phyloP scores from a whole-genome alignment of 2,113 vertebrate species.

The Chloropsis hardwickii region DNA sequence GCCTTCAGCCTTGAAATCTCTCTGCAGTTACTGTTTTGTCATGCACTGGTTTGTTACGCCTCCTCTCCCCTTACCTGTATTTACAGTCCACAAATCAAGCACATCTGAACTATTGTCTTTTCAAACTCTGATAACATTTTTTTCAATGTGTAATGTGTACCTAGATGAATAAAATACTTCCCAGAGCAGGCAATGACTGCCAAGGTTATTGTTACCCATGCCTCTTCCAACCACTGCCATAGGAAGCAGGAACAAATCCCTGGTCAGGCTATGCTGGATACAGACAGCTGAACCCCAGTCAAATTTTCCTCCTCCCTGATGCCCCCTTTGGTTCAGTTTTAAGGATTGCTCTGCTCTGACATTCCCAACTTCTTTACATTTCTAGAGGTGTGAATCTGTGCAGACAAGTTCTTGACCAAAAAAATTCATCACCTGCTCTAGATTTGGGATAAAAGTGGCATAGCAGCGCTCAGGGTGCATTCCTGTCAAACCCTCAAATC shows the following conservation, averaged over 20 bases:
- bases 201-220: accelerated
- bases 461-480: accelerated
- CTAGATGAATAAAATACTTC: neutral
- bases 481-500: neutral
- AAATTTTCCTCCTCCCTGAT: neutral
- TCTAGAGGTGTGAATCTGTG: neutral
- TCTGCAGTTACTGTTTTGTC: neutral
- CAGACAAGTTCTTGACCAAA: constrained; percentile 5
- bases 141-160: neutral
- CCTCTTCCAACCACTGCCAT: neutral
- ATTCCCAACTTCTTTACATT: neutral
- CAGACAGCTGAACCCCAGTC: neutral
- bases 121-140: neutral
- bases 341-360: neutral
- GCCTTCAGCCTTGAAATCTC: neutral
- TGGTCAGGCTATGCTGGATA: neutral
- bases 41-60: neutral
- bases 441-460: neutral
- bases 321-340: neutral
- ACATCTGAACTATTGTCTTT: neutral
- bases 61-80: neutral
- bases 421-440: neutral
- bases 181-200: neutral
- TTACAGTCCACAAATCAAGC: neutral
- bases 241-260: neutral